Conservation (phyloP, 1,140 invertebrate genomes). For the Ceratina calcarata region DNA sequence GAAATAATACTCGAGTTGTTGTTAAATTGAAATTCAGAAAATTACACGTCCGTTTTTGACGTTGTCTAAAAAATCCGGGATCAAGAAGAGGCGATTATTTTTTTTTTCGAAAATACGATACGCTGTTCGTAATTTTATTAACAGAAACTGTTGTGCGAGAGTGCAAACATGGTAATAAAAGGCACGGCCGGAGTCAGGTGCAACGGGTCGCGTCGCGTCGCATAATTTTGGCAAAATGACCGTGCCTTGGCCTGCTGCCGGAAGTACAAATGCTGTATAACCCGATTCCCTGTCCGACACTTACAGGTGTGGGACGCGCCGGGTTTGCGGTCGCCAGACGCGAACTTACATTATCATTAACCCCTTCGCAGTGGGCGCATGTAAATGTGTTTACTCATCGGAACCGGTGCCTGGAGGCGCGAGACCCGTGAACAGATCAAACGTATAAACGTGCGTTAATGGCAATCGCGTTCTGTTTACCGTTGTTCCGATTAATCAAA, state of each 20-base stretch:
- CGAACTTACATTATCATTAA: conserved; percentile 66
- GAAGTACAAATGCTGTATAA: conserved; percentile 10
- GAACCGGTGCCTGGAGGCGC: conserved; percentile 32
- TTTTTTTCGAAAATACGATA: too few species aligned
- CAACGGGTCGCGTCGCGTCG: background rate
- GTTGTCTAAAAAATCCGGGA: too few species aligned
- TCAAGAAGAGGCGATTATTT: too few species aligned
- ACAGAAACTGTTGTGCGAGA: too few species aligned
- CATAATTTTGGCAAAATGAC: conserved; percentile 21
- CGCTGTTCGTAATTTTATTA: too few species aligned
- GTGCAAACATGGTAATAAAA: background rate
- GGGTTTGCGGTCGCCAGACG: conserved; percentile 40
- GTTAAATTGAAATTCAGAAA: too few species aligned
- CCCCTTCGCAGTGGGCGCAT: conserved; percentile 19
- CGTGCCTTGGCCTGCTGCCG: conserved; percentile 20
- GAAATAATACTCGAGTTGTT: too few species aligned
- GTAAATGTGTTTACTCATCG: conserved; percentile 54
- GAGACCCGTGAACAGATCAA: conserved; percentile 48
- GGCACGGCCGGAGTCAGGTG: background rate
- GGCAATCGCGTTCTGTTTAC: conserved; percentile 55
- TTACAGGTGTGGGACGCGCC: conserved; percentile 5
- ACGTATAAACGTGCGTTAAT: conserved; percentile 56
- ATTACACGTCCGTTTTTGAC: too few species aligned
- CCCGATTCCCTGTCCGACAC: background rate
- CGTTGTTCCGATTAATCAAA: conserved; percentile 52